Base-by-base conservation (phyloP, 2,113 vertebrate genomes). In the Colistium nudipinnis region DNA sequence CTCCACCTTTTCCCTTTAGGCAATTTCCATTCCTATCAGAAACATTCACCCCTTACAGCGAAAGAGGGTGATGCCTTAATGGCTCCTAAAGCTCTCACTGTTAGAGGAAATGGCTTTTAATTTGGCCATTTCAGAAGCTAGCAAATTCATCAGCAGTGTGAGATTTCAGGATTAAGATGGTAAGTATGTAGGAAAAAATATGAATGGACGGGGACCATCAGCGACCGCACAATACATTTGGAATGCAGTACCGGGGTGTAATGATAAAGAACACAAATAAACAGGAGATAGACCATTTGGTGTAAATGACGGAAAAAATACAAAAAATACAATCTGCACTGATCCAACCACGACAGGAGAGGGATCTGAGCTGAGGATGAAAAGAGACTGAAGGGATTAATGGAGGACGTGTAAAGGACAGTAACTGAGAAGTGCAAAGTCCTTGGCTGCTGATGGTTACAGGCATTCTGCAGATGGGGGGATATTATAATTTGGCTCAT, bases 101-200 rank as follows among this genome's bases (percentile, higher is more conserved):
- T 89, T 74, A 70, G 17, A 80, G 70, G 68, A 74, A 86, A 87
- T 59, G 38, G 68, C 74, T 87, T 89, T 90, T 87, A 87, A 89
- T 92, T 85, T 78, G 48, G 49, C 66, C 64, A 84, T 72, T 89
- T 81, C 90, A 80, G 62, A 65, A 73, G 74, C 45, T 22, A 22
- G 48, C 75, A 67, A 82, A 91, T 85, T 70, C 47, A 62, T 88
- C 73, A 51, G n/a, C 8, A 17, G 28, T 54, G 64, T 6, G 20
- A 59, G 24, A 64, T 59, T 61, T 5, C 17, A 24, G 3, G 24
- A 71, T 59, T 83, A 41, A 57, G 27, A 51, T 33, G 31, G 31
- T 1, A 9, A 45, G 39, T 13, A 24, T 2, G 36, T 3, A 8
- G 30, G 14, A 16, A 4, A 27, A 52, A 36, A 64, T 30, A 47